These are phyloP conservation scores for Orestias chungarensis DNA, from an alignment of 2,797 vertebrate genomes.

Conservation along the genomic window DNA sequence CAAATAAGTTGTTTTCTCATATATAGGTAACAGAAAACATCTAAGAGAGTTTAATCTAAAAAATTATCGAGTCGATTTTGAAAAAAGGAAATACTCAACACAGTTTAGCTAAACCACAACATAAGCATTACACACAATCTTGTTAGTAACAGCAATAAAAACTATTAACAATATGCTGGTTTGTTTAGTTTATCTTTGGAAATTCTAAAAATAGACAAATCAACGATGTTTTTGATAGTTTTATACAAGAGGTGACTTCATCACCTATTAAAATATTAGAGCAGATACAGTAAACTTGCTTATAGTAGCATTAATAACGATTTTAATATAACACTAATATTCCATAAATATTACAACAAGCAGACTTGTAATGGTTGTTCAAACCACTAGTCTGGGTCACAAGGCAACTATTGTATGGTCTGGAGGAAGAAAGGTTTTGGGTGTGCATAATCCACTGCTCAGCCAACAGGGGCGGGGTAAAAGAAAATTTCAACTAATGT, in stretches of 20 bases:
- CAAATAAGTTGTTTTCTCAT: not conserved
- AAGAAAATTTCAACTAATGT: not conserved
- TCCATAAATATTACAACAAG: not conserved
- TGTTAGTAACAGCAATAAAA: not conserved
- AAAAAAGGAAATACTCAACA: not conserved
- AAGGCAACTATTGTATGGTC: not conserved
- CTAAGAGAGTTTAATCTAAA: not conserved
- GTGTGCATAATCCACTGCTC: not conserved
- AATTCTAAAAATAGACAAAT: not conserved
- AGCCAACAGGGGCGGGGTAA: slow-evolving; percentile 27
- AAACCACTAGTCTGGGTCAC: not conserved
- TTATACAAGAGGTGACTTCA: not conserved
- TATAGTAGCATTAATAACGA: not conserved
- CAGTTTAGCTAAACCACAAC: not conserved
- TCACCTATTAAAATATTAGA: not conserved
- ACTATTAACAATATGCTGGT: not conserved
- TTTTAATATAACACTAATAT: not conserved
- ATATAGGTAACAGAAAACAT: not conserved
- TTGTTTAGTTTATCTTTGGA: not conserved
- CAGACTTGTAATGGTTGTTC: not conserved
- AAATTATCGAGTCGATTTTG: not conserved
- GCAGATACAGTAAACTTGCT: not conserved
- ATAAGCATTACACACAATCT: not conserved
- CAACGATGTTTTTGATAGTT: not conserved
- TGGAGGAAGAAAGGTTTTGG: not conserved